A percentile compares a stretch with the other conserved stretches of the same genome.
Conservation (phyloP, 2,888 invertebrate species). For the Clepsis dumicolana region DNA sequence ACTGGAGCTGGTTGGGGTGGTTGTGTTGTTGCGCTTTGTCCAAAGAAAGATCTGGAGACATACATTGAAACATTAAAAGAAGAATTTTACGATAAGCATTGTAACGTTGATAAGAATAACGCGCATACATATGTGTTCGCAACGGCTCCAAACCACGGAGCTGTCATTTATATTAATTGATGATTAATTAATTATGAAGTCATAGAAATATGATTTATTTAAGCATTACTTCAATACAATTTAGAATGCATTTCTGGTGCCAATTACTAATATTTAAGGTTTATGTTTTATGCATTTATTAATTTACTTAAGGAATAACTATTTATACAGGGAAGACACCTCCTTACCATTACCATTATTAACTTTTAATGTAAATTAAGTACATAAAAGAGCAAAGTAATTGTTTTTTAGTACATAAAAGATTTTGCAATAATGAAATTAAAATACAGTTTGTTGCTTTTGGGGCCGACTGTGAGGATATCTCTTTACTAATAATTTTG, state of each 20-base stretch:
- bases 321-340: no score
- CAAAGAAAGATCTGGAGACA: conserved; percentile 87
- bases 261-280: conserved; percentile 25
- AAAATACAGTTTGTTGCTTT: no score
- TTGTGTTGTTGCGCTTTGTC: conserved; percentile 95
- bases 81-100: conserved; percentile 88
- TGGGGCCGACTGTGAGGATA: no score
- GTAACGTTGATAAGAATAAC: conserved; percentile 81
- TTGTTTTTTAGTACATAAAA: no score
- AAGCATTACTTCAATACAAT: conserved; percentile 6
- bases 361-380: no score
- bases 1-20: conserved; percentile 99
- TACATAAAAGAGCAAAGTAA: no score
- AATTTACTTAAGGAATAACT: background rate
- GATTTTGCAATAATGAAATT: no score
- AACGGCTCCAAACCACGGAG: conserved; percentile 90
- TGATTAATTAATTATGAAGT: conserved; percentile 10
- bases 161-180: conserved; percentile 79
- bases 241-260: conserved; percentile 38
- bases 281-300: background rate
- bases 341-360: background rate
- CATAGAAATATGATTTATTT: conserved; percentile 1
- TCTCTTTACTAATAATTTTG: no score
- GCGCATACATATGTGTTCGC: conserved; percentile 89
- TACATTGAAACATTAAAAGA: conserved; percentile 90